Conservation (phyloP, 1,140 invertebrate genomes). For the Streblospio benedicti region DNA sequence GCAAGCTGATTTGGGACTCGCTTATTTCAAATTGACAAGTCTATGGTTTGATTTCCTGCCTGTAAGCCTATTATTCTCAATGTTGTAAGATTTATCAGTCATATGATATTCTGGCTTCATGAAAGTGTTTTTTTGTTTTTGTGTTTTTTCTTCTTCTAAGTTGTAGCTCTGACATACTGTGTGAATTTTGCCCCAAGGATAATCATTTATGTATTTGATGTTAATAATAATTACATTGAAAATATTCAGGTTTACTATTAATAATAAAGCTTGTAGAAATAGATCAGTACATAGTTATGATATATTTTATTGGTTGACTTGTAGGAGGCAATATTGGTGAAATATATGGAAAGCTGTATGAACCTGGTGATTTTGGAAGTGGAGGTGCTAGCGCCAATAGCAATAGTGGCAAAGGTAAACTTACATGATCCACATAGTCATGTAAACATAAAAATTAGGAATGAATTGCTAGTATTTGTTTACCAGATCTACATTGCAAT, state of each 20-base stretch:
- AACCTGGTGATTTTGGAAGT: slow-evolving; percentile 25
- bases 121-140: too few relatives aligned
- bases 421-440: not conserved
- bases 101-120: not conserved
- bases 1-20: too few relatives aligned
- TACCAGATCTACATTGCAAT: not conserved
- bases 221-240: not conserved
- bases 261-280: not conserved
- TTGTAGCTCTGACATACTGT: too few relatives aligned
- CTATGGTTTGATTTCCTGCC: too few relatives aligned
- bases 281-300: not conserved
- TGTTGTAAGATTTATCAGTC: not conserved
- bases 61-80: not conserved
- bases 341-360: slow-evolving; percentile 25
- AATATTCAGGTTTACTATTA: not conserved
- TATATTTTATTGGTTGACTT: not conserved
- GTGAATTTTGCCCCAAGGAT: too few relatives aligned
- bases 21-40: too few relatives aligned
- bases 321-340: slow-evolving; percentile 11
- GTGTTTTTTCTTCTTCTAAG: too few relatives aligned
- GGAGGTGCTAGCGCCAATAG: slow-evolving; percentile 21
- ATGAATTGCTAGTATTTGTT: not conserved
- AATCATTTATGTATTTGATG: not conserved
- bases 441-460: not conserved
- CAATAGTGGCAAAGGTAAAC: slow-evolving; percentile 21